Percentiles rank a stretch among this genome's conserved stretches.
These are phyloP conservation scores for Scaptomyza polygonia DNA, from an alignment of 2,888 invertebrate genomes.

Conservation along the genomic window DNA sequence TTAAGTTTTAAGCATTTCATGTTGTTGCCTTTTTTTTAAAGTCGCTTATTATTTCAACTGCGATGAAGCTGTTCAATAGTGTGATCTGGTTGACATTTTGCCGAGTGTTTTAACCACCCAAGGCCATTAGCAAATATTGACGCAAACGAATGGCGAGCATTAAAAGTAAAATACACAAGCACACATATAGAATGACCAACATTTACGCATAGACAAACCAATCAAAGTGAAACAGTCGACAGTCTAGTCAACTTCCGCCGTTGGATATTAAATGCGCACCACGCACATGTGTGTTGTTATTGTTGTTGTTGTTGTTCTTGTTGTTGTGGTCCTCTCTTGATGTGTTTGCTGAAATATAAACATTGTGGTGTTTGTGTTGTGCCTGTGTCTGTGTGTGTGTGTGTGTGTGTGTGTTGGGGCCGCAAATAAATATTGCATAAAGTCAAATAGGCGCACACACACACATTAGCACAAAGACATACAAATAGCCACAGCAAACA, in stretches of 20 bases:
- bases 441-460: slow-evolving; percentile 66
- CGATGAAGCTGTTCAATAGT: slow-evolving; percentile 9
- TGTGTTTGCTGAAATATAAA: slow-evolving; percentile 57
- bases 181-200: slow-evolving; percentile 9
- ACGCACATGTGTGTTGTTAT: slow-evolving; percentile 59
- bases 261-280: slow-evolving; percentile 75
- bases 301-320: slow-evolving; percentile 22
- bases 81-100: slow-evolving; percentile 32
- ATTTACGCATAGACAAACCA: slow-evolving; percentile 35
- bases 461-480: slow-evolving; percentile 31
- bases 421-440: slow-evolving; percentile 78
- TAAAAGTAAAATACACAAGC: slow-evolving; percentile 11
- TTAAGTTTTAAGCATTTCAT: background rate
- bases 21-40: background rate
- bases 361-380: slow-evolving; percentile 45
- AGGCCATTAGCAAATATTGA: slow-evolving; percentile 56
- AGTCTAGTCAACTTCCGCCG: slow-evolving; percentile 77
- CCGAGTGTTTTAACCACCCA: slow-evolving; percentile 30
- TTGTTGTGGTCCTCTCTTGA: slow-evolving; percentile 36
- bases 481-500: slow-evolving; percentile 48
- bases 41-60: background rate
- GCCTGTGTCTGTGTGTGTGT: slow-evolving; percentile 34
- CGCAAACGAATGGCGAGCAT: slow-evolving; percentile 7
- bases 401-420: slow-evolving; percentile 31
- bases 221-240: slow-evolving; percentile 60